These are phyloP conservation scores for Drosophila ficusphila DNA, from an alignment of 1,140 invertebrate genomes.

Conservation along the genomic window DNA sequence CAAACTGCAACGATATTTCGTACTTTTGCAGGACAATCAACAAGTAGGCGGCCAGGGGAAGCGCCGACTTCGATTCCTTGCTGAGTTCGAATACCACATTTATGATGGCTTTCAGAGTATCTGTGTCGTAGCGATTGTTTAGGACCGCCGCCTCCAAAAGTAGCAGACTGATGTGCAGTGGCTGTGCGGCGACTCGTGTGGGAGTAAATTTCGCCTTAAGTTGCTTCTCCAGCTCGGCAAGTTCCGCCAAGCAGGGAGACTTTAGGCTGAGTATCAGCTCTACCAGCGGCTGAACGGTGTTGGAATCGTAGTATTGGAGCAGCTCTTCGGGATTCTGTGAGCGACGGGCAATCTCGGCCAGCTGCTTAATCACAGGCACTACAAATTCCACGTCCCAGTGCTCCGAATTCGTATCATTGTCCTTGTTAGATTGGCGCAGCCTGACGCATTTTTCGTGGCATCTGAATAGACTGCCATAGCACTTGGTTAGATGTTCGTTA, in stretches of 20 bases:
- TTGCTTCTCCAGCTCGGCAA: slow-evolving; percentile 54
- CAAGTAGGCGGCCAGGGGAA: slow-evolving; percentile 28
- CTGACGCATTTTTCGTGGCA: slow-evolving; percentile 55
- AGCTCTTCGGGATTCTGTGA: slow-evolving; percentile 22
- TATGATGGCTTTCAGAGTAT: neutral
- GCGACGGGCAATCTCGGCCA: slow-evolving; percentile 56
- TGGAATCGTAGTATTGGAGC: slow-evolving; percentile 22
- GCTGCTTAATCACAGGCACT: slow-evolving; percentile 44
- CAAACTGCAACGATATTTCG: slow-evolving; percentile 57
- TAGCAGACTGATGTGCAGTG: slow-evolving; percentile 15
- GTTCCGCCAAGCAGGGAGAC: slow-evolving; percentile 45
- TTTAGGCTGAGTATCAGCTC: slow-evolving; percentile 48
- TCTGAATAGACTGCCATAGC: slow-evolving; percentile 48
- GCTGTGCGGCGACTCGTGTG: neutral
- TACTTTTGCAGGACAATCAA: slow-evolving; percentile 65
- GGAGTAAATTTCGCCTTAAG: neutral
- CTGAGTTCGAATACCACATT: neutral
- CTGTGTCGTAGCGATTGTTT: slow-evolving; percentile 19
- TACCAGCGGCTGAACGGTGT: slow-evolving; percentile 35
- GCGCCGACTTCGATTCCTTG: neutral
- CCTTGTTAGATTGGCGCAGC: neutral
- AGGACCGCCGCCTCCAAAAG: slow-evolving; percentile 31
- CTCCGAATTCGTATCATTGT: neutral
- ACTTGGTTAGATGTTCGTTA: slow-evolving; percentile 32
- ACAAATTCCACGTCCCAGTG: slow-evolving; percentile 60